Percentiles rank a stretch among this genome's conserved stretches.
Conservation (phyloP, 2,113 vertebrate species). For the Cyanocitta stelleri region DNA sequence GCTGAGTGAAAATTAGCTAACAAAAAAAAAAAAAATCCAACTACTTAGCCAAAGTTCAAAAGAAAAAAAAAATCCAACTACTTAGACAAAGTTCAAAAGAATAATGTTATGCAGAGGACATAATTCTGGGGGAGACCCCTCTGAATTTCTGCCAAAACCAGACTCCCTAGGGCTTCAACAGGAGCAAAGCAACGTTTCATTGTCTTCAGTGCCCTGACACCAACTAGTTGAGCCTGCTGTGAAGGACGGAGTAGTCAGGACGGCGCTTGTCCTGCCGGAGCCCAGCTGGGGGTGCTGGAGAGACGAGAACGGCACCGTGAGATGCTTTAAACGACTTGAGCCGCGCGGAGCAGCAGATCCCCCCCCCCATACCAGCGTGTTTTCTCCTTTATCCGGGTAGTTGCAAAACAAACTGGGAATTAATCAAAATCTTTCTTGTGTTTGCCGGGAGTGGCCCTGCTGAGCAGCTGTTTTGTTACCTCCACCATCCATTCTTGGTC, state of each 20-base stretch:
- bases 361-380: fast-evolving
- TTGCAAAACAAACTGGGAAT: background rate
- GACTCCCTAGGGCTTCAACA: background rate
- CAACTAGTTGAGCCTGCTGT: fast-evolving
- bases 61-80: background rate
- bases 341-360: fast-evolving
- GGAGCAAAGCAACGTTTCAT: background rate
- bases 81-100: background rate
- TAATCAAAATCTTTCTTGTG: background rate
- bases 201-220: background rate
- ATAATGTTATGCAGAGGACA: background rate
- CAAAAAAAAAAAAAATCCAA: background rate
- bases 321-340: fast-evolving
- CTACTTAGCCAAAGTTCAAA: background rate
- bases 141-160: background rate
- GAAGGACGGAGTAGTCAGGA: background rate
- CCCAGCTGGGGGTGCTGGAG: slow-evolving; percentile 40
- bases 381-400: background rate
- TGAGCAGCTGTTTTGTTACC: background rate
- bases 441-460: background rate
- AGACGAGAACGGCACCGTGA: background rate
- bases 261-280: background rate
- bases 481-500: background rate
- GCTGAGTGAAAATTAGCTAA: background rate
- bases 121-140: background rate